Conservation (phyloP, 53 echinoderm and acorn worm genomes). For the Henricia sp. region DNA sequence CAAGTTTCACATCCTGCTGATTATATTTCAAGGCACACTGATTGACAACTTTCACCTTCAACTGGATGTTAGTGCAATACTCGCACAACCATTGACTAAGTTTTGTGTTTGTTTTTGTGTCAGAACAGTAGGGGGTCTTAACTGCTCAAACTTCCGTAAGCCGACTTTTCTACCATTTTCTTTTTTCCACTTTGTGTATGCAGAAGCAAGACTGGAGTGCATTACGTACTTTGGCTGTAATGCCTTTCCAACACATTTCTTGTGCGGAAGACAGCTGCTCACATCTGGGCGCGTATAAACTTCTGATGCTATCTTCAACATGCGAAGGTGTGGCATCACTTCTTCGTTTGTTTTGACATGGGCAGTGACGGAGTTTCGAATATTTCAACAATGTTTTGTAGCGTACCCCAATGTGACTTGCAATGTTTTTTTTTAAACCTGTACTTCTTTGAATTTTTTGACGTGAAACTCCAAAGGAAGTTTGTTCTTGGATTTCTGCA, state of each 20-base stretch:
- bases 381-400: constrained; percentile 39
- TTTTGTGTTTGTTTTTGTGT: constrained; percentile 18
- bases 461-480: constrained; percentile 26
- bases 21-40: background rate
- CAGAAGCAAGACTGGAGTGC: background rate
- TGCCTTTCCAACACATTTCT: background rate
- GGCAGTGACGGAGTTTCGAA: constrained; percentile 3
- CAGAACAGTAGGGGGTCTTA: constrained; percentile 16
- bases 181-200: constrained; percentile 2
- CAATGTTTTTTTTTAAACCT: background rate
- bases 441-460: constrained; percentile 3
- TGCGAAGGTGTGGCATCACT: constrained; percentile 6
- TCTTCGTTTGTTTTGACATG: constrained; percentile 6
- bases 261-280: constrained; percentile 4
- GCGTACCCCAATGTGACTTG: background rate
- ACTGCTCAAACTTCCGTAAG: constrained; percentile 7
- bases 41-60: constrained; percentile 4
- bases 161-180: constrained; percentile 23
- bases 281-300: constrained; percentile 12
- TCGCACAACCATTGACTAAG: constrained; percentile 18
- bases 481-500: background rate
- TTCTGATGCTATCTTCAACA: background rate
- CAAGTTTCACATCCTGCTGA: background rate
- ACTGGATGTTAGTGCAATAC: constrained; percentile 53
- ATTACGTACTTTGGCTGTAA: constrained; percentile 29